Percentiles rank a stretch among this genome's conserved stretches.
Evolutionary conservation across 2,888 invertebrate species (phyloP).

Genomic region (Drosophila histrio): DNA sequence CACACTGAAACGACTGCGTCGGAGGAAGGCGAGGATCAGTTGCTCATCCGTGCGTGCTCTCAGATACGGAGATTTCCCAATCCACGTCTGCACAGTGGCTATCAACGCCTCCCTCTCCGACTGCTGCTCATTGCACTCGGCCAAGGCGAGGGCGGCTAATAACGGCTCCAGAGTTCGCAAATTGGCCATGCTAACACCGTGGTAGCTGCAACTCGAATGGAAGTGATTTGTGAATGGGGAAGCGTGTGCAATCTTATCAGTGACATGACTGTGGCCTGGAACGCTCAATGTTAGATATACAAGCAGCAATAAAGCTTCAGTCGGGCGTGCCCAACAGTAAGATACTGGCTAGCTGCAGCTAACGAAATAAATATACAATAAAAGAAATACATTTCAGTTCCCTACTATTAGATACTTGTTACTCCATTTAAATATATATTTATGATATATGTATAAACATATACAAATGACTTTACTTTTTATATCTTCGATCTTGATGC

Average conservation of each 20-base stretch:
- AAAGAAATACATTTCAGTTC: no score
- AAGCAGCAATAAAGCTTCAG: neutral
- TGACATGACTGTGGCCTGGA: slow-evolving; percentile 3
- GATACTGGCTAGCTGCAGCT: neutral
- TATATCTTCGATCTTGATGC: no score
- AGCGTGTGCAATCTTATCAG: slow-evolving; percentile 37
- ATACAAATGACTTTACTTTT: no score
- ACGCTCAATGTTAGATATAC: slow-evolving; percentile 21
- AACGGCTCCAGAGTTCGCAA: slow-evolving; percentile 48
- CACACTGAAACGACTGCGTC: slow-evolving; percentile 71
- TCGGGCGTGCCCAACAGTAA: neutral
- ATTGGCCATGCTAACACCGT: slow-evolving; percentile 48
- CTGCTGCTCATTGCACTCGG: slow-evolving; percentile 70
- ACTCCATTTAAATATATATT: no score
- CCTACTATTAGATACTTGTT: no score
- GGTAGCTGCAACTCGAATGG: slow-evolving; percentile 45
- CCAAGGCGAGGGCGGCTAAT: slow-evolving; percentile 60
- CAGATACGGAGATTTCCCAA: slow-evolving; percentile 68
- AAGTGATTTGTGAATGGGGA: neutral
- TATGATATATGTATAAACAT: no score
- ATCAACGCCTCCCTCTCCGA: slow-evolving; percentile 44
- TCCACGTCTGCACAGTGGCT: slow-evolving; percentile 61
- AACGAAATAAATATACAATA: no score
- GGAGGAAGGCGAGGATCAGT: slow-evolving; percentile 69
- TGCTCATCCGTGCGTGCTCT: slow-evolving; percentile 62